phyloP scores from a whole-genome alignment of 2,888 invertebrate genomes.

The Theretra japonica region DNA sequence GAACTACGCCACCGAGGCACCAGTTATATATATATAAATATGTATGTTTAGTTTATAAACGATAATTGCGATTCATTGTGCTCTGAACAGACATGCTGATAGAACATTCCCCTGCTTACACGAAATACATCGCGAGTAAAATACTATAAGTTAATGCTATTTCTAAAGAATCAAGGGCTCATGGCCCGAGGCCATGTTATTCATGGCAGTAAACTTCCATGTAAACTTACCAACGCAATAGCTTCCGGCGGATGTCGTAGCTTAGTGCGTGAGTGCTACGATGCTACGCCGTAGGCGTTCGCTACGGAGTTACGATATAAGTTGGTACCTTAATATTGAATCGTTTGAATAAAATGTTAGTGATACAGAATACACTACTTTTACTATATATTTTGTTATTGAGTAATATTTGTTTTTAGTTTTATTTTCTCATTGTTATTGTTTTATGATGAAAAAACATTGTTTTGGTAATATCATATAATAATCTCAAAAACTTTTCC shows the following conservation, averaged over 20 bases:
- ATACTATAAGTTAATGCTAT: neutral
- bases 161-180: neutral
- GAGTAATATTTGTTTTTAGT: no score
- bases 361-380: neutral
- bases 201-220: neutral
- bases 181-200: conserved; percentile 12
- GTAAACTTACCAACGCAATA: conserved; percentile 45
- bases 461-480: no score
- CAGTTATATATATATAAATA: no score
- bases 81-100: no score
- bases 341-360: neutral
- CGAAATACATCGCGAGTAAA: neutral
- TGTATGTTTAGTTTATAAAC: no score
- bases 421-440: no score
- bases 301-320: conserved; percentile 40
- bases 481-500: neutral
- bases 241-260: conserved; percentile 50
- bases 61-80: no score
- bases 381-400: no score
- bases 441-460: no score
- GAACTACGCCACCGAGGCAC: no score
- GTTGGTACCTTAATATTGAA: neutral
- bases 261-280: conserved; percentile 51
- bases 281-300: conserved; percentile 66
- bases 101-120: neutral